Evolutionary conservation across 2,797 vertebrate genomes (phyloP), one percentile per base, ranked within the genome.

Genomic region (Phalloptychus januarius): DNA sequence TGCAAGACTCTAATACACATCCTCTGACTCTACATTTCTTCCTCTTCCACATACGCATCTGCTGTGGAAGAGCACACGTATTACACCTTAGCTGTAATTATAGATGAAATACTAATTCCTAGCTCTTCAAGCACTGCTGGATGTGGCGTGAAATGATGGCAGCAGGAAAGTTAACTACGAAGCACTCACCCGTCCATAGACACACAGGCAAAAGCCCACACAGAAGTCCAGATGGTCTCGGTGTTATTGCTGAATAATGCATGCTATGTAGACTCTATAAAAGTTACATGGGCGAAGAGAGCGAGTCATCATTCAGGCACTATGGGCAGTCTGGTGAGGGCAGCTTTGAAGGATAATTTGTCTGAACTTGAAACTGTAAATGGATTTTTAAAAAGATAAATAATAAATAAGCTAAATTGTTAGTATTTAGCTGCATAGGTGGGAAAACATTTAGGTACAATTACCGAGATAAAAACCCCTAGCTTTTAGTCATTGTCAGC

Each of bases 221-320:
- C 76, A 86, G 69, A 58, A 80, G 84, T 83, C 91, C 92, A 93
- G 91, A 92, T 94, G 93, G 90, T 78, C 87, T 75, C 38, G 86
- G 94, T 94, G 94, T 95, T 95, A 92, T 93, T 92, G 85, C 88
- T 96, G 94, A 96, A 96, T 96, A 95, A 95, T 96, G 93, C 85
- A 96, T 95, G 87, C 89, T 91, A 89, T 94, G 93, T 95, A 95
- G 95, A 95, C 93, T 89, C 90, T 87, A 95, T 96, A 88, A 95
- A 96, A 96, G 93, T 95, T 94, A 95, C 90, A 95, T 95, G 91
- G 83, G 80, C 79, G 76, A 79, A 89, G 88, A 92, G 89, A 88
- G 89, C 84, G 79, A 85, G 85, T 86, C 87, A 88, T 72, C 85
- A 61, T 84, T 81, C 79, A 77, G 83, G 79, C 79, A 80, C 84